Conservation (phyloP, 1,140 invertebrate genomes). For the Coptotermes formosanus region DNA sequence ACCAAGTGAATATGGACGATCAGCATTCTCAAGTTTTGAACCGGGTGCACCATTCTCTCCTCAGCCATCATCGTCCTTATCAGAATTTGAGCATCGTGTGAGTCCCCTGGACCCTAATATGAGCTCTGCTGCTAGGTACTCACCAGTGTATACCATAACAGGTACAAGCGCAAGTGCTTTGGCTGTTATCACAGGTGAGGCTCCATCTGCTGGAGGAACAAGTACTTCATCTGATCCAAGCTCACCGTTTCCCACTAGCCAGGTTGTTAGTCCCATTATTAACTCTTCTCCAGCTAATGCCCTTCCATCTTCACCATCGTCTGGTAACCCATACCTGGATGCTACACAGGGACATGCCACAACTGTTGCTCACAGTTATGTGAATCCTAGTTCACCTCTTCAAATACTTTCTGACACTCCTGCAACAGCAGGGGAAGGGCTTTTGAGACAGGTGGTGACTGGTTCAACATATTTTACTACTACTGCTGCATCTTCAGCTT, state of each 20-base stretch:
- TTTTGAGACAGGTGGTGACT: constrained; percentile 2
- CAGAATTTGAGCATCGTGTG: constrained; percentile 55
- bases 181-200: background rate
- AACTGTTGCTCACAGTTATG: background rate
- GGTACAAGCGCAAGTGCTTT: background rate
- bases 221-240: constrained; percentile 14
- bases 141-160: constrained; percentile 47
- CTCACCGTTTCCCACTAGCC: background rate
- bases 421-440: background rate
- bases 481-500: background rate
- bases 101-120: constrained; percentile 60
- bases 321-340: background rate
- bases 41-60: constrained; percentile 43
- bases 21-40: constrained; percentile 47
- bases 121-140: constrained; percentile 57
- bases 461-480: background rate
- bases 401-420: background rate
- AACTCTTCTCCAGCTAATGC: constrained; percentile 19
- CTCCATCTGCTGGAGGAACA: background rate
- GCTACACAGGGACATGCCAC: background rate
- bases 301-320: background rate
- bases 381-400: constrained; percentile 2
- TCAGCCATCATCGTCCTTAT: constrained; percentile 48
- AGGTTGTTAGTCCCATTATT: constrained; percentile 12
- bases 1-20: constrained; percentile 47